phyloP scores from a whole-genome alignment of 2,113 vertebrate species.

The Pelecanoides urinatrix region DNA sequence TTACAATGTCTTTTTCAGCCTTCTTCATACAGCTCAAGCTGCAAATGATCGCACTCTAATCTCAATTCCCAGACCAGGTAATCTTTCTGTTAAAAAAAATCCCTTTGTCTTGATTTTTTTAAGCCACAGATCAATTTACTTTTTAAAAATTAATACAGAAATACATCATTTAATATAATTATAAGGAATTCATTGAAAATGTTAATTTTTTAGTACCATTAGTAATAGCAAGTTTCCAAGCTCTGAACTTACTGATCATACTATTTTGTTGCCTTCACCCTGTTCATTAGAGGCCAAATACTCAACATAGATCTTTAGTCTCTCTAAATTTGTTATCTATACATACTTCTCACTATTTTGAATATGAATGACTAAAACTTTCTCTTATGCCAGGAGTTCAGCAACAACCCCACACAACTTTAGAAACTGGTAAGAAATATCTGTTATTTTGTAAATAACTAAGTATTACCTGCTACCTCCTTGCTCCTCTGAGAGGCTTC shows the following conservation, averaged over 20 bases:
- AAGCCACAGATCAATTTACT: background rate
- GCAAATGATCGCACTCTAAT: background rate
- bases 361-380: background rate
- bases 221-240: background rate
- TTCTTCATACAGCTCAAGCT: background rate
- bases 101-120: background rate
- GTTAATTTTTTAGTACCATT: background rate
- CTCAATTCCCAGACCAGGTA: background rate
- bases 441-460: constrained; percentile 62
- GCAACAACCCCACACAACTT: background rate
- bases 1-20: background rate
- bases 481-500: constrained; percentile 98
- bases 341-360: background rate
- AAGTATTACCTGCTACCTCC: constrained; percentile 90
- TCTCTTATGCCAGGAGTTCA: background rate
- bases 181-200: background rate
- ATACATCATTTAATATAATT: background rate
- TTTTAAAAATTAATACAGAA: background rate
- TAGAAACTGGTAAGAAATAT: constrained; percentile 5
- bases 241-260: background rate
- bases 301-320: background rate
- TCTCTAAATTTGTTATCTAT: background rate
- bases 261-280: background rate
- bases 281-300: background rate
- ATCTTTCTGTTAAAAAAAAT: background rate